A percentile compares a stretch with the other conserved stretches of the same genome.
These are phyloP conservation scores for Tiliacea aurago DNA, from an alignment of 2,888 invertebrate species.

Conservation along the genomic window DNA sequence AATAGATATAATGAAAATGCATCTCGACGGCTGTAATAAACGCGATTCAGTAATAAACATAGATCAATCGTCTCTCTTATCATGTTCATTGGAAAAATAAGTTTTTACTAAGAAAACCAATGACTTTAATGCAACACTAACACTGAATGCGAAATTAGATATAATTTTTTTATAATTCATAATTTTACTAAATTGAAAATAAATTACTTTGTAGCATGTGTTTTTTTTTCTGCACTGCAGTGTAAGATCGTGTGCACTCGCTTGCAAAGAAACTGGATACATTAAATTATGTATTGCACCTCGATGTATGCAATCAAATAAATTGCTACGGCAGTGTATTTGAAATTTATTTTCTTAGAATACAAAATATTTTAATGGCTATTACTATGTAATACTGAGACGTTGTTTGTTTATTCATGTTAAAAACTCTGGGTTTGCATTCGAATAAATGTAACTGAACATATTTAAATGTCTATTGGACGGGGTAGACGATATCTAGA, in stretches of 20 bases:
- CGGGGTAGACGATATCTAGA: neutral
- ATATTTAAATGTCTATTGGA: conserved; percentile 15
- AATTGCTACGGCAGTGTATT: conserved; percentile 62
- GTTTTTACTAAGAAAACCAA: conserved; percentile 34
- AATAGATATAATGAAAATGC: conserved; percentile 60
- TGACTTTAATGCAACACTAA: conserved; percentile 22
- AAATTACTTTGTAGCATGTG: conserved; percentile 42
- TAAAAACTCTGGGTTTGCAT: neutral
- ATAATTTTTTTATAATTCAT: conserved; percentile 35
- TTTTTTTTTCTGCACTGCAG: conserved; percentile 52
- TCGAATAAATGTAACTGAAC: neutral
- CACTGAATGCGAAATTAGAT: conserved; percentile 36
- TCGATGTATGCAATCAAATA: conserved; percentile 66
- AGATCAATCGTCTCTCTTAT: conserved; percentile 56
- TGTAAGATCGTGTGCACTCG: conserved; percentile 59
- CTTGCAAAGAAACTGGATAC: conserved; percentile 64
- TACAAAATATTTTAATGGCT: conserved; percentile 61
- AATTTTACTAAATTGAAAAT: conserved; percentile 54
- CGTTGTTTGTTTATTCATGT: conserved; percentile 28
- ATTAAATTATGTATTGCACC: conserved; percentile 66
- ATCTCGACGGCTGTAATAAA: conserved; percentile 47
- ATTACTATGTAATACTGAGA: conserved; percentile 36
- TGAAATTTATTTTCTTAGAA: conserved; percentile 58
- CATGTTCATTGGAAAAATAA: conserved; percentile 32
- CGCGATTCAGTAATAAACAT: conserved; percentile 63